Percentiles rank a stretch among this genome's conserved stretches.
Evolutionary conservation across 2,113 vertebrate genomes (phyloP).

Genomic region (Sceloporus tristichus): DNA sequence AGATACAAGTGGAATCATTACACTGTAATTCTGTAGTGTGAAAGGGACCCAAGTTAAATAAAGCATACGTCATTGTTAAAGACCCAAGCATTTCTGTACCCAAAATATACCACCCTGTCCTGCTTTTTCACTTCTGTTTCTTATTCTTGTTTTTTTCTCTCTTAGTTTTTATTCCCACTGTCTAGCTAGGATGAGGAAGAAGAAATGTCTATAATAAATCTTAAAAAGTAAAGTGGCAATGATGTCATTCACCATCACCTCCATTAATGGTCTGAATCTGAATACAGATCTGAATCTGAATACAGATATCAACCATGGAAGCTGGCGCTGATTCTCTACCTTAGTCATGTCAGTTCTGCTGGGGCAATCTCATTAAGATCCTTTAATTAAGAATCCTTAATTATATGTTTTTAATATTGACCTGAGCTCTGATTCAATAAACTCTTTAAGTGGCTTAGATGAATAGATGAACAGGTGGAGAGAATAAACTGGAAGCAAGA

Average conservation of each 20-base stretch:
- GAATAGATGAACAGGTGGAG: background rate
- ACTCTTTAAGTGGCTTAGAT: constrained; percentile 8
- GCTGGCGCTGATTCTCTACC: background rate
- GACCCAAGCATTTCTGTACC: background rate
- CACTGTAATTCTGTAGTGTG: too few species aligned
- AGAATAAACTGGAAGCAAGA: background rate
- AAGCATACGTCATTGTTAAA: background rate
- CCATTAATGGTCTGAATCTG: background rate
- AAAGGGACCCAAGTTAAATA: too few species aligned
- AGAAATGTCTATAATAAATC: background rate
- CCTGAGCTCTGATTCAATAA: constrained; percentile 14
- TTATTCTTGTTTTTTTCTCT: too few species aligned
- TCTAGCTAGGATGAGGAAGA: background rate
- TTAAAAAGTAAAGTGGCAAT: background rate
- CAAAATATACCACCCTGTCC: background rate
- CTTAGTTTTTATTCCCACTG: background rate
- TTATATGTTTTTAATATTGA: constrained; percentile 36
- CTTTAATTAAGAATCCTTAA: constrained; percentile 29
- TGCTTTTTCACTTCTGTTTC: background rate
- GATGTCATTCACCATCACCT: background rate
- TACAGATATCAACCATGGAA: background rate
- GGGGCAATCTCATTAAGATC: constrained; percentile 23
- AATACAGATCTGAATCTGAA: background rate
- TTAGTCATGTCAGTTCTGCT: background rate
- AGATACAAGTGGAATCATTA: too few species aligned